phyloP scores from a whole-genome alignment of 2,797 vertebrate species.

The Glyptemys insculpta region DNA sequence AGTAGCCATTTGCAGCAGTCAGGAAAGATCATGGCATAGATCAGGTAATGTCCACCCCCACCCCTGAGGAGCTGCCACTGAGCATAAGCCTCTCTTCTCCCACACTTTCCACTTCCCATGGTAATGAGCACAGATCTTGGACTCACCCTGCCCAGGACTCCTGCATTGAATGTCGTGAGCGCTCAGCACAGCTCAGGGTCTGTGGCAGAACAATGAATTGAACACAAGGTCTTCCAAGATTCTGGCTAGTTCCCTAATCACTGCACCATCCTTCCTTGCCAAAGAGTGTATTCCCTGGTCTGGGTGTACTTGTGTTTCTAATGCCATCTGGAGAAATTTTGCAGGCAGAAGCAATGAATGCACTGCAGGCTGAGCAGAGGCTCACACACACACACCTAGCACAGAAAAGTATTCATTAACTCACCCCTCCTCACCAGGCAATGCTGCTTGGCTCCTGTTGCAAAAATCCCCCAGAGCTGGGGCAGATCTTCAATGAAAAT shows the following conservation, averaged over 20 bases:
- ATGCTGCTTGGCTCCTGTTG: neutral
- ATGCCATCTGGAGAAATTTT: neutral
- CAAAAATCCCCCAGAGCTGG: conserved; percentile 29
- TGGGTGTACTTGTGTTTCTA: neutral
- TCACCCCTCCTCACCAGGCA: neutral
- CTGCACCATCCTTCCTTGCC: neutral
- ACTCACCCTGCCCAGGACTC: neutral
- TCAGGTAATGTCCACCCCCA: neutral
- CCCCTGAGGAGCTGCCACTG: neutral
- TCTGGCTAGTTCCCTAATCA: neutral
- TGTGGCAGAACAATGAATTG: neutral
- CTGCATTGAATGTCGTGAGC: neutral
- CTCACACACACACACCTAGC: accelerated
- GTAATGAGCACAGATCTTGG: neutral
- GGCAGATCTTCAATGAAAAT: conserved; percentile 57
- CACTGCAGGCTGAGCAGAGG: neutral
- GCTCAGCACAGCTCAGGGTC: neutral
- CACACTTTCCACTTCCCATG: neutral
- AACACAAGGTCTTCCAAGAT: neutral
- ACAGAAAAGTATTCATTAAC: neutral
- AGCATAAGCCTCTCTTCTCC: neutral
- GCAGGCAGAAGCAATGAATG: neutral
- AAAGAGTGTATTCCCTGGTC: neutral
- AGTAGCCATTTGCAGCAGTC: neutral
- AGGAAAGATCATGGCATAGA: neutral